Percentiles rank a stretch among this genome's conserved stretches.
These are phyloP conservation scores for Nylanderia fulva DNA, from an alignment of 1,140 invertebrate genomes.

Conservation along the genomic window DNA sequence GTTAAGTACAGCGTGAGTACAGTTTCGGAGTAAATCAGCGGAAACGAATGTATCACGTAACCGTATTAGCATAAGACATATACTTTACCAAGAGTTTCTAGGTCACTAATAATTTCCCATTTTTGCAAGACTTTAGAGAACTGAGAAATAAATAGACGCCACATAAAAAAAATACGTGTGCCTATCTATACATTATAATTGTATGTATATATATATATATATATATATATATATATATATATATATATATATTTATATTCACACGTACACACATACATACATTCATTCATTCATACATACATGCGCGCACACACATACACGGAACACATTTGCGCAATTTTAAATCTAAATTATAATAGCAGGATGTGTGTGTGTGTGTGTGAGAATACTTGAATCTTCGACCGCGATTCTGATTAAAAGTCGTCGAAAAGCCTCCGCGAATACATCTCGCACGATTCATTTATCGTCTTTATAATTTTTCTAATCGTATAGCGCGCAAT, in stretches of 20 bases:
- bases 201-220: not conserved
- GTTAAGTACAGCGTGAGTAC: slow-evolving; percentile 27
- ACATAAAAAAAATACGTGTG: not conserved
- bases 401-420: too few species aligned
- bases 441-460: not conserved
- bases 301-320: too few species aligned
- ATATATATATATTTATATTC: too few species aligned
- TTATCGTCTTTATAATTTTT: too few species aligned
- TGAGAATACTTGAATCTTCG: too few species aligned
- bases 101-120: not conserved
- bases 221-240: too few species aligned
- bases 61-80: not conserved
- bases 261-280: too few species aligned
- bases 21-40: slow-evolving; percentile 14
- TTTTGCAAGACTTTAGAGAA: not conserved
- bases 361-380: too few species aligned
- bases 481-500: not conserved
- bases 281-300: too few species aligned
- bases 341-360: too few species aligned
- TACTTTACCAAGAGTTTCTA: slow-evolving; percentile 17
- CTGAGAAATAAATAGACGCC: not conserved
- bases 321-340: too few species aligned
- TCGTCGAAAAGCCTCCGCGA: not conserved
- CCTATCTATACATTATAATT: not conserved
- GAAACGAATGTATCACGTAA: not conserved